Percentiles rank a stretch among this genome's conserved stretches.
Conservation (phyloP, 2,888 invertebrate species). For the Mesorhabditis spiculigera region DNA sequence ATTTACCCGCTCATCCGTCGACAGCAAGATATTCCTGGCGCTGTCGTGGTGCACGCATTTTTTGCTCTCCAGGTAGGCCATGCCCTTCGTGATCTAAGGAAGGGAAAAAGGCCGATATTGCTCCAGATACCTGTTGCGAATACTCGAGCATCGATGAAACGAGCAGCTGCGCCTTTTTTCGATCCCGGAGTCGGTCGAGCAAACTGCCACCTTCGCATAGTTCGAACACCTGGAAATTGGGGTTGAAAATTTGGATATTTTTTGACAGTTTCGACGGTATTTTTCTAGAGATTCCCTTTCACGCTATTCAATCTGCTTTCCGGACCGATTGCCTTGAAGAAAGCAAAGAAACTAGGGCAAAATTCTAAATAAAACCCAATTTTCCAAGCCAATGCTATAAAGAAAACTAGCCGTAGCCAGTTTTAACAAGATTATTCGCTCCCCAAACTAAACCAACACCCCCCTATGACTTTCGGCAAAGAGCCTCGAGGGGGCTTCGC, state of each 20-base stretch:
- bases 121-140: constrained; percentile 65
- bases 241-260: not conserved
- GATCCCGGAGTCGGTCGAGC: constrained; percentile 59
- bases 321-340: not conserved
- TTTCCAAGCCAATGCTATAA: too few species aligned
- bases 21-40: constrained; percentile 84
- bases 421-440: too few species aligned
- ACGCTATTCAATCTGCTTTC: not conserved
- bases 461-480: too few species aligned
- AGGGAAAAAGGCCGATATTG: not conserved
- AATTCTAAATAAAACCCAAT: not conserved
- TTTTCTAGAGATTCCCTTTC: too few species aligned
- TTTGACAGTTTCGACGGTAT: too few species aligned
- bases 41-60: constrained; percentile 93
- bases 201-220: constrained; percentile 62
- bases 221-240: constrained; percentile 61
- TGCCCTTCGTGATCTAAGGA: constrained; percentile 67
- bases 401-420: too few species aligned
- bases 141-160: constrained; percentile 84
- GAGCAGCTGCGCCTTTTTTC: constrained; percentile 75
- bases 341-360: not conserved
- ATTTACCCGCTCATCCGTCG: constrained; percentile 74
- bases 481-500: too few species aligned
- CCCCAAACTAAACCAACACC: too few species aligned
- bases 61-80: constrained; percentile 91